Evolutionary conservation across 2,888 invertebrate genomes (phyloP).

Genomic region (Polymixis lichenea): DNA sequence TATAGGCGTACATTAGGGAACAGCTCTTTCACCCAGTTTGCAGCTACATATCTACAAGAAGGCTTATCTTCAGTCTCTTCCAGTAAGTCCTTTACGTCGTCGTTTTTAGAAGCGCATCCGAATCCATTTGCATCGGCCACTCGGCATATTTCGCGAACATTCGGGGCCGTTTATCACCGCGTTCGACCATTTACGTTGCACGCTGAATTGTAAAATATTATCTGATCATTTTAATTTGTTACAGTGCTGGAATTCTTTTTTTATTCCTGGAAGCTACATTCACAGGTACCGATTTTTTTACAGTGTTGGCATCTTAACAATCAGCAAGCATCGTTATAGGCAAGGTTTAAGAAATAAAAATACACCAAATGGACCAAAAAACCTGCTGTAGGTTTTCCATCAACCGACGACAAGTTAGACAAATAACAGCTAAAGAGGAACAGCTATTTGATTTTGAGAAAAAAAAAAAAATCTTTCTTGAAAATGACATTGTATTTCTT

Average conservation of each 20-base stretch:
- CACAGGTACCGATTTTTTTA: too few relatives aligned
- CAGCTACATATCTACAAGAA: not conserved
- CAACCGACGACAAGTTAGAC: not conserved
- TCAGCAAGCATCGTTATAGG: too few relatives aligned
- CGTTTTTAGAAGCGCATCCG: slow-evolving; percentile 71
- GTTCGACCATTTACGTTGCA: slow-evolving; percentile 74
- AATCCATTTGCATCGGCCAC: slow-evolving; percentile 80
- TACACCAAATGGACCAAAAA: too few relatives aligned
- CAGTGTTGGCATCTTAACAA: not conserved
- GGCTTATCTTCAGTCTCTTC: slow-evolving; percentile 4
- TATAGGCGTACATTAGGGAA: not conserved
- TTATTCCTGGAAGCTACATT: slow-evolving; percentile 10
- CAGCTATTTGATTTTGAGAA: too few relatives aligned
- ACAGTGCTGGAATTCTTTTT: slow-evolving; percentile 50
- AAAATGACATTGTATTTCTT: too few relatives aligned
- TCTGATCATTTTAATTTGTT: slow-evolving; percentile 73
- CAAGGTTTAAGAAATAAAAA: too few relatives aligned
- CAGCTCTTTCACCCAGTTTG: not conserved
- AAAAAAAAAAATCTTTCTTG: too few relatives aligned
- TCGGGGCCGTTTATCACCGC: slow-evolving; percentile 78
- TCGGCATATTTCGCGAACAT: slow-evolving; percentile 81
- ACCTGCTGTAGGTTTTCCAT: not conserved
- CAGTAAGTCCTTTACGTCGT: slow-evolving; percentile 36
- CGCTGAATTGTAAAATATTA: slow-evolving; percentile 79
- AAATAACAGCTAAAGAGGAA: not conserved